A percentile compares a stretch with the other conserved stretches of the same genome.
These are phyloP conservation scores for Lepidurus couesii DNA, from an alignment of 1,140 invertebrate genomes.

Conservation along the genomic window DNA sequence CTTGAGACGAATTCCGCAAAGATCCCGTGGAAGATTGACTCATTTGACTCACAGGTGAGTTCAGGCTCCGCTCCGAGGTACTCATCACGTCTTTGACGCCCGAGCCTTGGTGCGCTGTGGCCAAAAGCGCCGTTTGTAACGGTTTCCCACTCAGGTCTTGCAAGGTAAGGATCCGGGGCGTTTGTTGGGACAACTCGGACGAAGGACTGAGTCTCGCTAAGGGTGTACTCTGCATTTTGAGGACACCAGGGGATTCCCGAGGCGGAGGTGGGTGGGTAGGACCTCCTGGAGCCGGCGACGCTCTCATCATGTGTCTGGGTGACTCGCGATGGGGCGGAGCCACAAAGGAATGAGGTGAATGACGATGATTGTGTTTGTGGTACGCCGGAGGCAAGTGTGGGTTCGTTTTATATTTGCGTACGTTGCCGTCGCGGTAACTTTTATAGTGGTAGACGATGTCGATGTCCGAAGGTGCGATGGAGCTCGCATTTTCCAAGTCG, in stretches of 20 bases:
- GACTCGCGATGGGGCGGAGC: slow-evolving; percentile 59
- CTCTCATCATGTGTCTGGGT: slow-evolving; percentile 41
- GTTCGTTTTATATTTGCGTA: slow-evolving; percentile 68
- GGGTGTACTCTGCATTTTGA: slow-evolving; percentile 70
- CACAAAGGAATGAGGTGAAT: slow-evolving; percentile 42
- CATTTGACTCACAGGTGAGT: slow-evolving; percentile 79
- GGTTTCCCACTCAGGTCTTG: slow-evolving; percentile 91
- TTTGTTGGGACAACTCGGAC: slow-evolving; percentile 82
- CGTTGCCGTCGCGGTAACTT: slow-evolving; percentile 69
- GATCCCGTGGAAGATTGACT: slow-evolving; percentile 62
- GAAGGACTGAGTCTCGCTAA: slow-evolving; percentile 82
- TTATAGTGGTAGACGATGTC: slow-evolving; percentile 96
- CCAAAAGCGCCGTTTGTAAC: slow-evolving; percentile 75
- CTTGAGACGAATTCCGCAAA: slow-evolving; percentile 49
- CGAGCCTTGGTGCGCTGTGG: slow-evolving; percentile 61
- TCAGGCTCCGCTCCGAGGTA: slow-evolving; percentile 81
- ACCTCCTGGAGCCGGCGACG: slow-evolving; percentile 39
- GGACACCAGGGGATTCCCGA: slow-evolving; percentile 45
- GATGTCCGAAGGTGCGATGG: slow-evolving; percentile 93
- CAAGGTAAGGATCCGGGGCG: slow-evolving; percentile 80
- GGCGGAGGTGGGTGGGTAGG: slow-evolving; percentile 36
- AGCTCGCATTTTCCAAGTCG: slow-evolving; percentile 93
- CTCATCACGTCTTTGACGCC: slow-evolving; percentile 51
- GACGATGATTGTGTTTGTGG: slow-evolving; percentile 44
- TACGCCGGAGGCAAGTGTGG: slow-evolving; percentile 42